Evolutionary conservation across 2,888 invertebrate species (phyloP), one percentile per base, ranked within the genome.

Genomic region (Cerastis leucographa): DNA sequence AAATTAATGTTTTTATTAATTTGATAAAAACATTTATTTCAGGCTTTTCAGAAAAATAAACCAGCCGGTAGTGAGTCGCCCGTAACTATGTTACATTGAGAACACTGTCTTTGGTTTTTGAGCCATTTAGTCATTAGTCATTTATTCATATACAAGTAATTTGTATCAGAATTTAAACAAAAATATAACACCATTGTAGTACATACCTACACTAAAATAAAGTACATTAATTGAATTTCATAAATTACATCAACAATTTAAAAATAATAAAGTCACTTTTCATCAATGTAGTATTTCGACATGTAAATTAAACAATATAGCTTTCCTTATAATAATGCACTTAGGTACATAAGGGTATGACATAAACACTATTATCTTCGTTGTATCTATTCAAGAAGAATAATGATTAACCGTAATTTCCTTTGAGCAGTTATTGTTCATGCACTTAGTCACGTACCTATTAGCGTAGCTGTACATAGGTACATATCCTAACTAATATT

Each of bases 401-500:
- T 66, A 75, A 64, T 74, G 74, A 78, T 76, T 71, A 84, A 66
- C 59, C 71, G 76, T 84, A 80, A 78, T 79, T 83, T 80, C 66
- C 68, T 69, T 54, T 7, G 62, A 79, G 74, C 74, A 74, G 66
- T 76, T 25, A 67, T 74, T 73, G 84, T 86, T 71, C 90, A 83
- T 91, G 91, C 76, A 76, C 56, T 56, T 74, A 76, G 89, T 91
- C 91, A 91, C 91, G 91, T 91, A 90, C 78, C 35, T 54, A n/a
- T 56, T 70, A 19, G 35, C 29, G 54, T 80, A 51, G 44, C 54
- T 71, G 35, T 71, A 59, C 17, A 19, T 62, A 2, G 0, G 11
- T 46, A n/a, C 0, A 14, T 51, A 67, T n/a, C n/a, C n/a, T n/a
- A n/a, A n/a, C n/a, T n/a, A n/a, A n/a, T n/a, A n/a, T n/a, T n/a